Evolutionary conservation across 1,140 invertebrate genomes (phyloP).

Genomic region (Hestina assimilis): DNA sequence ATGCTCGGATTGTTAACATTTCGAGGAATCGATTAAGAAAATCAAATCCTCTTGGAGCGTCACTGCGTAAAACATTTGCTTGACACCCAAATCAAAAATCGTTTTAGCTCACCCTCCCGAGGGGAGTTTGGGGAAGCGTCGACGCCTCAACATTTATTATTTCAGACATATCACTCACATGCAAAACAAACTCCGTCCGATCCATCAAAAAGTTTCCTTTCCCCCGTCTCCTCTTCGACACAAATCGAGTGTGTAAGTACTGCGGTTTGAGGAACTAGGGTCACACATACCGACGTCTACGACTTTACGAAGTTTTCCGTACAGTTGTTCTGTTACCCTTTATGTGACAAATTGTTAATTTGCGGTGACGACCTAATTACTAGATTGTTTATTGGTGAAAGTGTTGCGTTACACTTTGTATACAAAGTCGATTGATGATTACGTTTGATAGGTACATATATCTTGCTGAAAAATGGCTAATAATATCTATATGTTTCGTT

Average conservation of each 20-base stretch:
- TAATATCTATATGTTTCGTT: too few relatives aligned
- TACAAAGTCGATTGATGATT: too few relatives aligned
- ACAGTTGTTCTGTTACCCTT: slow-evolving; percentile 13
- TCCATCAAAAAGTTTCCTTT: slow-evolving; percentile 76
- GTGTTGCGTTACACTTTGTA: too few relatives aligned
- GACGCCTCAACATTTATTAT: slow-evolving; percentile 78
- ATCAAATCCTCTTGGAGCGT: slow-evolving; percentile 70
- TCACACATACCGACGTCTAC: slow-evolving; percentile 16
- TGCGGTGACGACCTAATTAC: slow-evolving; percentile 21
- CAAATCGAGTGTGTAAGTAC: slow-evolving; percentile 77
- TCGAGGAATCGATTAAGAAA: slow-evolving; percentile 71
- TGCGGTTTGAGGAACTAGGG: slow-evolving; percentile 50
- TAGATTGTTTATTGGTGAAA: too few relatives aligned
- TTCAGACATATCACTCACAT: slow-evolving; percentile 79
- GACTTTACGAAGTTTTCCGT: slow-evolving; percentile 24
- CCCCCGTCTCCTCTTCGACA: slow-evolving; percentile 47
- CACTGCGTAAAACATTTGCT: slow-evolving; percentile 75
- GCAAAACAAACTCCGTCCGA: slow-evolving; percentile 78
- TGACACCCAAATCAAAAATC: slow-evolving; percentile 78
- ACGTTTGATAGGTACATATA: too few relatives aligned
- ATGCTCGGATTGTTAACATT: slow-evolving; percentile 4
- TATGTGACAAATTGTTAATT: slow-evolving; percentile 19
- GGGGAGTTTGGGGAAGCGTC: slow-evolving; percentile 66
- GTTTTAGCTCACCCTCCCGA: slow-evolving; percentile 71
- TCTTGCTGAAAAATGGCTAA: too few relatives aligned